Base-by-base conservation (phyloP, 2,888 invertebrate species). In the Philaethria dido region DNA sequence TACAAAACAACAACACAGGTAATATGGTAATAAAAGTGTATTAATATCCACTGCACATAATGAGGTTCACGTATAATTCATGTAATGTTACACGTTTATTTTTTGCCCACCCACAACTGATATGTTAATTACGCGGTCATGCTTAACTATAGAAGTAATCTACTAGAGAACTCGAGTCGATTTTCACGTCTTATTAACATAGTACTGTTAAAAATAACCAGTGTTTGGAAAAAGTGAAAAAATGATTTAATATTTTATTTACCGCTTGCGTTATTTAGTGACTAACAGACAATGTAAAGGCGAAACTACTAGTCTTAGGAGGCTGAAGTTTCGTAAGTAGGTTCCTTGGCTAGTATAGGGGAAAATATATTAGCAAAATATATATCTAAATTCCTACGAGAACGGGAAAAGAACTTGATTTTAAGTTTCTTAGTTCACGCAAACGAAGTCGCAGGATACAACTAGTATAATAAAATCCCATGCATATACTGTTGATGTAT, bases 141-240 rank as follows among this genome's bases (percentile, higher is more conserved):
- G 69, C 47, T 45, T 45, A 42, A 47, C 66, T 47, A 29, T 47
- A 33, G 47, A 47, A 42, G 54, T 60, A 65, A 45, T 60, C 65
- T 61, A 25, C 62, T 45, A 44, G 50, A 50, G 64, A 52, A 48
- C 57, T 36, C 29, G 62, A 64, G 68, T 60, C 68, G 73, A 72
- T 84, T 82, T 82, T 85, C 79, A 80, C 79, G 75, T 80, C 77
- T 76, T 72, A 78, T 83, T 83, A 82, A 77, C 78, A 73, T 77
- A 75, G 70, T 66, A 67, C 72, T 74, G 80, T 77, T 80, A 79
- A 78, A 75, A 65, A 68, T 66, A 64, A 68, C 60, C 33, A 29
- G 8, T 33, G 33, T 33, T 8, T 8, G 33, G 9, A 39, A 55
- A 22, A 55, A 55, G 55, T 55, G 18, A 39, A 55, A 55, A 39